Base-by-base conservation (phyloP, 2,113 vertebrate species). In the Rhinopomastus cyanomelas region DNA sequence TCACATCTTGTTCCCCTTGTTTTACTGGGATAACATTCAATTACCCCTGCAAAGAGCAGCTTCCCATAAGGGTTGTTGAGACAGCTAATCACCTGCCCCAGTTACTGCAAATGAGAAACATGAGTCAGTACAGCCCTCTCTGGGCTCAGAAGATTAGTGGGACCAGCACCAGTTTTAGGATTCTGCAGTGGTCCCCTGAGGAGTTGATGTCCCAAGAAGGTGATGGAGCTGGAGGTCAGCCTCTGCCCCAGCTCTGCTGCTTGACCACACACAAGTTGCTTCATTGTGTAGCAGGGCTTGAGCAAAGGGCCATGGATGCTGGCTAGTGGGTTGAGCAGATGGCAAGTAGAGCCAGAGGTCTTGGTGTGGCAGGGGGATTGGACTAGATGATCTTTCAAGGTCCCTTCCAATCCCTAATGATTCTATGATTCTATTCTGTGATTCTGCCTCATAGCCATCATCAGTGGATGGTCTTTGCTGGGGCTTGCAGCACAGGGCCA, bases 11-110 rank as follows among this genome's bases (percentile, higher is more conserved):
- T 92, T 96, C 94, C 94, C 85, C 77, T 90, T 92, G 84, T 95
- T 97, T 95, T 92, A 20, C 81, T 82, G 81, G 94, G 94, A 95
- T 87, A 95, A 85, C 79, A 89, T 95, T 96, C 94, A 96, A 88
- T 96, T 96, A 93, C 64, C 85, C 92, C 81, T 65, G 67, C 62
- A 78, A 68, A 60, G 67, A 75, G 55, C 62, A 74, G 75, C 53
- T 90, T 95, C 95, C 90, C 18, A 0, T 42, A 94, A 85, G 93
- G 77, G 90, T 42, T 69, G 78, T 62, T 71, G 53, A 86, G 89
- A 53, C 72, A 78, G 90, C 75, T 94, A 87, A 91, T 94, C 65
- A 36, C 88, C 93, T 93, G 82, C 49, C 88, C 87, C 94, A 90
- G 42, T 95, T 95, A 72, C 30, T 91, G 56, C 89, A 83, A 65